Evolutionary conservation across 2,797 vertebrate genomes (phyloP).

Genomic region (Sciurus carolinensis): DNA sequence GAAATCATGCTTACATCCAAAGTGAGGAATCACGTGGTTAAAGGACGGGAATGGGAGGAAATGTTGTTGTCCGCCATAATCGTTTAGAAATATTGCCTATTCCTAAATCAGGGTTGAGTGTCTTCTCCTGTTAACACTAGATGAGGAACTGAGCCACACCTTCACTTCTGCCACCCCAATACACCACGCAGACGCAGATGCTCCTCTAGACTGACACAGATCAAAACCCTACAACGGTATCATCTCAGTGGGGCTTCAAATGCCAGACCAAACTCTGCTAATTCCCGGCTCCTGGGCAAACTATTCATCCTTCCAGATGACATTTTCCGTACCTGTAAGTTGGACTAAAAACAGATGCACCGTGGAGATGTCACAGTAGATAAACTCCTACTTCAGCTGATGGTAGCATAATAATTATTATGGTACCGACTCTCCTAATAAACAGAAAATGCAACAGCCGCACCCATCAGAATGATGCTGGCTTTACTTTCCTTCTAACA

Average conservation of each 20-base stretch:
- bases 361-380: not conserved
- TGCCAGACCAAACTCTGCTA: not conserved
- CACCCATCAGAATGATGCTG: not conserved
- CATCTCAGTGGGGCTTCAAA: not conserved
- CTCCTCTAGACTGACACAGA: not conserved
- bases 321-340: not conserved
- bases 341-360: not conserved
- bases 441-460: not conserved
- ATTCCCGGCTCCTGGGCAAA: not conserved
- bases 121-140: not conserved
- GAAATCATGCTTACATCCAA: not conserved
- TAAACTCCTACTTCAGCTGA: not conserved
- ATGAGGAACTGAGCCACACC: not conserved
- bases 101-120: not conserved
- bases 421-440: not conserved
- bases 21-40: not conserved
- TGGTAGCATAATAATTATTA: not conserved
- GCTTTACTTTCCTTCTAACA: not conserved
- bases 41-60: not conserved
- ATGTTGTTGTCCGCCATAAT: not conserved
- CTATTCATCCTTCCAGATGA: not conserved
- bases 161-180: not conserved
- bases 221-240: not conserved
- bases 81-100: not conserved
- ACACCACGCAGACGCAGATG: accelerated